Evolutionary conservation across 2,888 invertebrate genomes (phyloP).

Genomic region (Argyresthia albistria): DNA sequence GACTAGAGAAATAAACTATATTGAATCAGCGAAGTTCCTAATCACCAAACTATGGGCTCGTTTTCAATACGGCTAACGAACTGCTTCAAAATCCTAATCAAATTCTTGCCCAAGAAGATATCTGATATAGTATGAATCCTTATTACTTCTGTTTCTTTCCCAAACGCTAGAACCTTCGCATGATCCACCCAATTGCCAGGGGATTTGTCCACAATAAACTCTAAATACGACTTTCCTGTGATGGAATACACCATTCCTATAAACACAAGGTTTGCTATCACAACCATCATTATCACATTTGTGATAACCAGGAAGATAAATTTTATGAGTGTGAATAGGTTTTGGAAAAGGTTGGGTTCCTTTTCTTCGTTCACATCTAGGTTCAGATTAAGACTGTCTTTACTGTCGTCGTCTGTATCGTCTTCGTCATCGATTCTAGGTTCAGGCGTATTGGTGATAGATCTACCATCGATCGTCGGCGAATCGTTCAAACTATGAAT

Average conservation of each 20-base stretch:
- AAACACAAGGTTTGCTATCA: neutral
- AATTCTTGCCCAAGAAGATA: neutral
- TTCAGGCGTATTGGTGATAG: neutral
- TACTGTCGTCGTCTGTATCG: neutral
- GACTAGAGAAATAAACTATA: too few relatives aligned
- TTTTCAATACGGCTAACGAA: neutral
- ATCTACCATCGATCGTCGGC: neutral
- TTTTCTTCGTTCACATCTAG: neutral
- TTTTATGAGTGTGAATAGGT: neutral
- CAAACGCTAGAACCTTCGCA: neutral
- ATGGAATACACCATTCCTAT: neutral
- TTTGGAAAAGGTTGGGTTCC: neutral
- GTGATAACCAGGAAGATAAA: neutral
- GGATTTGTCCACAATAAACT: neutral
- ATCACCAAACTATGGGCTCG: neutral
- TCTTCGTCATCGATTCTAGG: neutral
- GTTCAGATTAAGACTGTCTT: neutral
- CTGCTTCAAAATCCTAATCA: conserved; percentile 1
- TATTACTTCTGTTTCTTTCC: neutral
- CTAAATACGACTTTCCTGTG: conserved; percentile 1
- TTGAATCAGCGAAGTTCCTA: too few relatives aligned
- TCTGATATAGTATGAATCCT: conserved; percentile 1
- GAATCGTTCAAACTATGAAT: conserved; percentile 39
- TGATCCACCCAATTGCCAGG: conserved; percentile 1
- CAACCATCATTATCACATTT: neutral